Base-by-base conservation (phyloP, 2,797 vertebrate genomes). In the Lophotriccus pileatus region DNA sequence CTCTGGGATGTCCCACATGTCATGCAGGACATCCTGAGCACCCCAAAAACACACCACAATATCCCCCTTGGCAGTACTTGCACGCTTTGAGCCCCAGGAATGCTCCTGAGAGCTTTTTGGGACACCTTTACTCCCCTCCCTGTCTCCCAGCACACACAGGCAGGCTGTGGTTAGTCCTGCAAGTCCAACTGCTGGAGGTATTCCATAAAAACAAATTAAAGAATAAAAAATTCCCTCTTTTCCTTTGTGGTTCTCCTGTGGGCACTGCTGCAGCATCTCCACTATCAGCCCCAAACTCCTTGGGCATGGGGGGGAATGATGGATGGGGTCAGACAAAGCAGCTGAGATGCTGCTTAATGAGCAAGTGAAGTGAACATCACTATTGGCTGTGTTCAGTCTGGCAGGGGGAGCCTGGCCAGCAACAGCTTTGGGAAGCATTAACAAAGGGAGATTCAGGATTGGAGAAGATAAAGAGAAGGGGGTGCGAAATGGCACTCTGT, bases 1-100 rank as follows among this genome's bases (percentile, higher is more conserved):
- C 49, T 63, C 72, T 19, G 53, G 20, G 59, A 41, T 73, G 59
- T 64, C 28, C 34, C 59, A 41, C 25, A 36, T 1, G 46, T 3
- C 12, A 18, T 0, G 0, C 3, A 9, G 47, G 43, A 46, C 20
- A 20, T 41, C 56, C 47, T 21, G 49, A 58, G 22, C 14, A 43
- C 28, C 30, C 47, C 74, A 69, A 59, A 72, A 21, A 4, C 28
- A 18, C 18, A 28, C 6, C 15, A 50, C 19, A 28, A 73, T 1
- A 7, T 2, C 4, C 4, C 0, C n/a, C 39, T 47, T 36, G 14
- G 73, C 18, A 23, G 4, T 3, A 37, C 7, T 62, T 74, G 13
- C n/a, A 14, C 10, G 3, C 17, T 58, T 52, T 32, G 55, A 89
- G 18, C 12, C 17, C 41, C 46, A 17, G 12, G 14, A 94, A 36